Percentiles rank a stretch among this genome's conserved stretches.
Conservation (phyloP, 2,113 vertebrate genomes). For the Carassius gibelio region DNA sequence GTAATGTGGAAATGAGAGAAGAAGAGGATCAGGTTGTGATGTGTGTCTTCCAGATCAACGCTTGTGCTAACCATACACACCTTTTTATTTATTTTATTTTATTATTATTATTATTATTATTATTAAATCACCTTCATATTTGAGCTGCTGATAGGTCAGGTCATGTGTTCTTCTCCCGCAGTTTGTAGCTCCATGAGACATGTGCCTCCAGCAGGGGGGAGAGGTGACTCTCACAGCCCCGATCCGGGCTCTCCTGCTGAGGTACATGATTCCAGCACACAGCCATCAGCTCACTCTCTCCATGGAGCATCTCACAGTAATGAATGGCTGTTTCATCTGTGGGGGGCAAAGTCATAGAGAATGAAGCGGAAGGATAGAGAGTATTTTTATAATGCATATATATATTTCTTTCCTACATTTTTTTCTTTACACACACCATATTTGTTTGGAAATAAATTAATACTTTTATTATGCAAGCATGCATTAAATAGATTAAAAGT, state of each 20-base stretch:
- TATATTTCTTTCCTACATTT: background rate
- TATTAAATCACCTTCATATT: background rate
- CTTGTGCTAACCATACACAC: background rate
- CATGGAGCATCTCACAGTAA: background rate
- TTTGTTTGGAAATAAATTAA: background rate
- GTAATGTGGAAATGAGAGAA: background rate
- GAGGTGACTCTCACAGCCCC: conserved; percentile 32
- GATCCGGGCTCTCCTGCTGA: conserved; percentile 18
- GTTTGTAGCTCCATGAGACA: conserved; percentile 8
- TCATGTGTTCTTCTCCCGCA: background rate
- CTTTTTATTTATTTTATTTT: background rate
- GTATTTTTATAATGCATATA: background rate
- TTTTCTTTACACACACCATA: background rate
- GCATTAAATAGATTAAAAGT: background rate
- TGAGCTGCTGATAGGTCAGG: conserved; percentile 44
- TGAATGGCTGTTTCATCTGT: conserved; percentile 1
- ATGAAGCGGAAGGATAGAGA: background rate
- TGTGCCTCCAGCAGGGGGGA: conserved; percentile 13
- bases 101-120: too few species aligned
- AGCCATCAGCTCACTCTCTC: background rate
- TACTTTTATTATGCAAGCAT: background rate
- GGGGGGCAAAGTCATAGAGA: conserved; percentile 1
- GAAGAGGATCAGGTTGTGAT: background rate
- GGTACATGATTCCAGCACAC: conserved; percentile 2
- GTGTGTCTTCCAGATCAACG: background rate